phyloP scores from a whole-genome alignment of 2,888 invertebrate genomes.

The Melanchra persicariae region DNA sequence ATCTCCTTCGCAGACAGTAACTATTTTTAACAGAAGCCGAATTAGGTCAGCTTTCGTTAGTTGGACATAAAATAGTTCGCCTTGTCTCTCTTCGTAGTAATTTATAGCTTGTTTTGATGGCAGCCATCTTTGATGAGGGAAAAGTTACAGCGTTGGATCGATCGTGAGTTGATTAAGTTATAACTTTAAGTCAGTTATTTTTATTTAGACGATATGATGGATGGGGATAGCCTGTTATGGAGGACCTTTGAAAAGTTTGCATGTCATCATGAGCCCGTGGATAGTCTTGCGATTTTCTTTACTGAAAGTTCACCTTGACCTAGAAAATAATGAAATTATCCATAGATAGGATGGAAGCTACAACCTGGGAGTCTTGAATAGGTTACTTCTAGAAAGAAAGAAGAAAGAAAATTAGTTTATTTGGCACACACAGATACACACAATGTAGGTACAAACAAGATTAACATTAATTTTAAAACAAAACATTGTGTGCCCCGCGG shows the following conservation, averaged over 20 bases:
- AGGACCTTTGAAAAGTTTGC: neutral
- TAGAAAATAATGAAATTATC: neutral
- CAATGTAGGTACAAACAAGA: no score
- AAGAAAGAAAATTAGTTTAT: no score
- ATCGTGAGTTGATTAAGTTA: neutral
- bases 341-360: no score
- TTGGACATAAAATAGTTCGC: slow-evolving; percentile 44
- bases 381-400: no score
- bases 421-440: no score
- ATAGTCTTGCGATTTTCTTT: neutral
- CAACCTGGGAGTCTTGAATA: no score
- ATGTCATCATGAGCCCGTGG: neutral
- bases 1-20: slow-evolving; percentile 21
- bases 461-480: no score
- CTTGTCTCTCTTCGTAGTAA: slow-evolving; percentile 40
- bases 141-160: slow-evolving; percentile 12
- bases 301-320: neutral
- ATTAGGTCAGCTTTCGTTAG: slow-evolving; percentile 45
- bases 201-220: neutral
- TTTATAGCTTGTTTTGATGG: slow-evolving; percentile 53
- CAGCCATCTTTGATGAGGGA: slow-evolving; percentile 22
- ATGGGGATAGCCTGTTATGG: neutral
- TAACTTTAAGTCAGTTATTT: neutral
- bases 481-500: no score
- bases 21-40: slow-evolving; percentile 56